A percentile compares a stretch with the other conserved stretches of the same genome.
These are phyloP conservation scores for Andrena cerasifolii DNA, from an alignment of 1,140 invertebrate species.

Conservation along the genomic window DNA sequence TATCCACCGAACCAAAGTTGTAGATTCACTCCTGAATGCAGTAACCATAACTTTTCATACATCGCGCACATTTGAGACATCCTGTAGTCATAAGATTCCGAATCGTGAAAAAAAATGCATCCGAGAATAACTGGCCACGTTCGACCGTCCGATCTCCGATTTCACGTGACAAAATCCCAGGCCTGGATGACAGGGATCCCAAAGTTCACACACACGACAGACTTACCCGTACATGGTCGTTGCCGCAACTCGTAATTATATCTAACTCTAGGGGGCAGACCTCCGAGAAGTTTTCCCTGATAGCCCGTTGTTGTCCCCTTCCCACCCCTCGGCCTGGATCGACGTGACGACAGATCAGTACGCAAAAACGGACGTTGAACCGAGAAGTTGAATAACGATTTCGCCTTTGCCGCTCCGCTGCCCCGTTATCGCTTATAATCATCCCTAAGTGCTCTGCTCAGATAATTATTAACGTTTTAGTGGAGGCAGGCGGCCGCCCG, in stretches of 20 bases:
- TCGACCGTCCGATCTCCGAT: conserved; percentile 25
- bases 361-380: conserved; percentile 50
- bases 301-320: background rate
- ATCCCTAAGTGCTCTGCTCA: conserved; percentile 31
- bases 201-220: conserved; percentile 21
- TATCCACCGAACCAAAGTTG: too few relatives aligned
- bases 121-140: background rate
- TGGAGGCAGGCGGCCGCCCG: conserved; percentile 11
- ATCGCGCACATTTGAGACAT: too few relatives aligned
- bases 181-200: background rate
- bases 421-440: conserved; percentile 33
- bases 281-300: conserved; percentile 43
- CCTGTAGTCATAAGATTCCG: too few relatives aligned
- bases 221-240: conserved; percentile 48
- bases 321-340: conserved; percentile 16
- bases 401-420: conserved; percentile 19
- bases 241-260: conserved; percentile 64
- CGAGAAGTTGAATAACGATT: conserved; percentile 55
- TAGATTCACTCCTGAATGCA: too few relatives aligned
- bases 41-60: too few relatives aligned
- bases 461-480: conserved; percentile 51
- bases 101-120: too few relatives aligned
- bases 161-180: conserved; percentile 11
- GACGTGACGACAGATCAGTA: background rate
- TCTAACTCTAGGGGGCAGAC: conserved; percentile 46